phyloP scores from a whole-genome alignment of 2,888 invertebrate species.

The Andrena hattorfiana region DNA sequence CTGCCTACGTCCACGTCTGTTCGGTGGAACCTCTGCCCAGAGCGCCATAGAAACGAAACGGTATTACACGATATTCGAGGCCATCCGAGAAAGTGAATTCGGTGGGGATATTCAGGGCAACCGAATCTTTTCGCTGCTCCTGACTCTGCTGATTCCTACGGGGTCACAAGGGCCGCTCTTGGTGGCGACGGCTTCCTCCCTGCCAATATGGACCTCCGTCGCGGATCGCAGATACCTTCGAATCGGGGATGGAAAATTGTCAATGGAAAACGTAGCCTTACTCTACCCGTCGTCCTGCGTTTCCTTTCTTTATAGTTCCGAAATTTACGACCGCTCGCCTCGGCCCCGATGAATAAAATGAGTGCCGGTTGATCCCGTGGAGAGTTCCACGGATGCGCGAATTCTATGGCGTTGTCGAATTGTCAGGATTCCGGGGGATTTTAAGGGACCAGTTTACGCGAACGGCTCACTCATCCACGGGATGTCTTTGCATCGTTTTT shows the following conservation, averaged over 20 bases:
- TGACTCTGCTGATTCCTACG: slow-evolving; percentile 1
- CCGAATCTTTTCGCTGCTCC: slow-evolving; percentile 26
- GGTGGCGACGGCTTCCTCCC: background rate
- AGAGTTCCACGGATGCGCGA: slow-evolving; percentile 9
- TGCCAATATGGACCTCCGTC: slow-evolving; percentile 1
- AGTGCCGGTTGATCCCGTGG: background rate
- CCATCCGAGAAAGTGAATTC: slow-evolving; percentile 23
- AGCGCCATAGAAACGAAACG: slow-evolving; percentile 7
- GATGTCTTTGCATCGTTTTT: slow-evolving; percentile 28
- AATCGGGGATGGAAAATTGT: slow-evolving; percentile 18
- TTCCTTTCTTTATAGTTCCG: background rate
- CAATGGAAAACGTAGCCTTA: background rate
- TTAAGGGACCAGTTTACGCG: slow-evolving; percentile 33
- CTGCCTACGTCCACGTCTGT: slow-evolving; percentile 40
- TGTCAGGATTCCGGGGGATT: slow-evolving; percentile 27
- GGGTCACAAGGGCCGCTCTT: background rate
- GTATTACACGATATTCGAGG: slow-evolving; percentile 30
- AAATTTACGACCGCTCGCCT: slow-evolving; percentile 16
- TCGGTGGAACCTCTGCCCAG: slow-evolving; percentile 20
- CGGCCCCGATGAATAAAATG: slow-evolving; percentile 5
- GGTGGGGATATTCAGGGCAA: slow-evolving; percentile 16
- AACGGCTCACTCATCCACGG: background rate
- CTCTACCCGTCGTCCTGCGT: background rate
- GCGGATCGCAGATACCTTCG: background rate
- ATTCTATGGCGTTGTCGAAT: slow-evolving; percentile 18